Evolutionary conservation across 2,888 invertebrate genomes (phyloP), one percentile per base, ranked within the genome.

Genomic region (Phrixothrix hirtus): DNA sequence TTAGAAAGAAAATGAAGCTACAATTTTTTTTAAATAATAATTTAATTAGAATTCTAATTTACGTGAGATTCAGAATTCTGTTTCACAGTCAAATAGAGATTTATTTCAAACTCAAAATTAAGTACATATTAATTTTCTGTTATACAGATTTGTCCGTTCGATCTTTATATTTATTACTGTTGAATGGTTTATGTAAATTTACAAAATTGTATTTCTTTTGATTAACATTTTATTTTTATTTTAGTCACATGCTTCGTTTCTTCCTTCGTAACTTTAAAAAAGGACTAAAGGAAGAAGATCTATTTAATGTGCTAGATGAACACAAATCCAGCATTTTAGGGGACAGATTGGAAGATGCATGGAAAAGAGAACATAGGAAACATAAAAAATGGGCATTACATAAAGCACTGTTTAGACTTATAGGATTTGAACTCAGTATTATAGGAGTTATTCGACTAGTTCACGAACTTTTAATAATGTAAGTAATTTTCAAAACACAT

Each of bases 281-380:
- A 5, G 55, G 46, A 13, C 5, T 55, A 37, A 86, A 85, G 57
- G 80, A 85, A 42, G 78, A 81, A 12, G 93, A 93, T 74, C 76
- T 93, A 27, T 86, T 84, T 64, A 81, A 84, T 55, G 83, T 89
- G 0, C 77, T 87, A 36, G 77, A 77, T 25, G 79, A 79, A 15
- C 91, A 91, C 70, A 80, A 81, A 67, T 91, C 92, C 0, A 79
- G 80, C 61, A 39, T 63, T 17, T 77, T 87, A 6, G 88, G 88
- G 2, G 82, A 86, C 64, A 75, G 75, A 65, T 74, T 89, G 55
- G 86, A 88, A 75, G 78, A 73, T 84, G 35, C 68, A 38, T 75
- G 74, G 74, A 67, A 61, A 41, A 64, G 71, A 57, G 71, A 73
- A 55, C 64, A 68, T 49, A 62, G 66, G 52, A 69, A 65, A 61